Base-by-base conservation (phyloP, 2,797 vertebrate genomes). In the Gobio occitaniae region DNA sequence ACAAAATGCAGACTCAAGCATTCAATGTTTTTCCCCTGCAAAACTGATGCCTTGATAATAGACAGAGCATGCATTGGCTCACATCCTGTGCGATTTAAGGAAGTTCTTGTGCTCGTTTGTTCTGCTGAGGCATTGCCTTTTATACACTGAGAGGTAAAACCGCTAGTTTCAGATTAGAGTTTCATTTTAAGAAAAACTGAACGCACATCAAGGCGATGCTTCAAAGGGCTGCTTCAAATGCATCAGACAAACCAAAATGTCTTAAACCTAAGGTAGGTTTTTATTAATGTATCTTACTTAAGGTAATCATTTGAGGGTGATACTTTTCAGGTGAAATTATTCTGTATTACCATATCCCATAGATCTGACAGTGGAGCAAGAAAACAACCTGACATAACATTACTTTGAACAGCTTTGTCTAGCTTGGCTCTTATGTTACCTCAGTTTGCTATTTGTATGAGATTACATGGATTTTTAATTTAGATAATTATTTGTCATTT, bases 151-250 rank as follows among this genome's bases (percentile, higher is more conserved):
- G 65, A 86, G 68, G 77, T 25, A 83, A 83, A 89, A 65, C 15
- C 32, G 17, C 52, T 50, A 69, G 21, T 56, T 82, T 59, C 71
- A 50, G 59, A 76, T 59, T 68, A 9, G 41, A 74, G 54, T 65
- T 78, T 90, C 21, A 78, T 77, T 83, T 10, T 66, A 84, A 36
- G 71, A 38, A 52, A 90, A 84, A 85, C 15, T 72, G 11, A 65
- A 72, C 56, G 0, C 29, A 61, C 54, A 79, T 77, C 25, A 84
- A 29, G 29, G 13, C 21, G 83, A 99, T 99, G 98, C 93, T 99
- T 90, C 97, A 97, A 41, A 96, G 98, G 92, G 94, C 97, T 32
- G 94, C 96, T 44, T 99, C 98, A 77, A 99, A 97, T 2, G 96
- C 89, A 6, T 97, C 98, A 79, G 98, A 99, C 89, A 99, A 97